Conservation (phyloP, 2,888 invertebrate species). For the Conops quadrifasciatus region DNA sequence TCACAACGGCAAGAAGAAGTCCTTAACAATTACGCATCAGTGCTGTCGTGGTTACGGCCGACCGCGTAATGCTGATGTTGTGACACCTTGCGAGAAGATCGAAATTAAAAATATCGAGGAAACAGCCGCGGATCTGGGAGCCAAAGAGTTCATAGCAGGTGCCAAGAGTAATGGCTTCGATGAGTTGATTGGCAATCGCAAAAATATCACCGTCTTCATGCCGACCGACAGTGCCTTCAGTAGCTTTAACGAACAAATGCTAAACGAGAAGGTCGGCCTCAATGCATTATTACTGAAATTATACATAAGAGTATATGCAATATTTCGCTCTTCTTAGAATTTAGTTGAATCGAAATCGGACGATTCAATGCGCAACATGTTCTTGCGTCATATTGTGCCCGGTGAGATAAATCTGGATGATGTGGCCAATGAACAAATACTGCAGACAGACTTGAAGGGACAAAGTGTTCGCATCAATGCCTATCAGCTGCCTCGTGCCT, state of each 20-base stretch:
- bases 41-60: constrained; percentile 75
- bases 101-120: constrained; percentile 69
- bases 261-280: constrained; percentile 66
- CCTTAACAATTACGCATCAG: constrained; percentile 71
- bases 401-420: constrained; percentile 70
- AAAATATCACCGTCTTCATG: constrained; percentile 72
- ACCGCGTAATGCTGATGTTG: constrained; percentile 59
- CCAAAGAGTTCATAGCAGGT: constrained; percentile 69
- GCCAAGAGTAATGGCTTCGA: constrained; percentile 67
- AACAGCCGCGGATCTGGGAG: constrained; percentile 69
- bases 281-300: background rate
- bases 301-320: no score
- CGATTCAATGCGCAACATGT: constrained; percentile 65
- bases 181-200: constrained; percentile 62
- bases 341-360: constrained; percentile 64
- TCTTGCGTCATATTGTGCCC: constrained; percentile 69
- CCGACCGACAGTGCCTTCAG: constrained; percentile 72
- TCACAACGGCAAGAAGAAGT: constrained; percentile 71
- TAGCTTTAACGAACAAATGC: constrained; percentile 67
- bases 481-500: constrained; percentile 55
- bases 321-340: constrained; percentile 66
- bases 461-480: constrained; percentile 63
- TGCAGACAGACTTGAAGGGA: constrained; percentile 59
- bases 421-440: constrained; percentile 69
- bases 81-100: constrained; percentile 67